Evolutionary conservation across 2,797 vertebrate species (phyloP), one percentile per base, ranked within the genome.

Genomic region (Ptychobarbus kaznakovi): DNA sequence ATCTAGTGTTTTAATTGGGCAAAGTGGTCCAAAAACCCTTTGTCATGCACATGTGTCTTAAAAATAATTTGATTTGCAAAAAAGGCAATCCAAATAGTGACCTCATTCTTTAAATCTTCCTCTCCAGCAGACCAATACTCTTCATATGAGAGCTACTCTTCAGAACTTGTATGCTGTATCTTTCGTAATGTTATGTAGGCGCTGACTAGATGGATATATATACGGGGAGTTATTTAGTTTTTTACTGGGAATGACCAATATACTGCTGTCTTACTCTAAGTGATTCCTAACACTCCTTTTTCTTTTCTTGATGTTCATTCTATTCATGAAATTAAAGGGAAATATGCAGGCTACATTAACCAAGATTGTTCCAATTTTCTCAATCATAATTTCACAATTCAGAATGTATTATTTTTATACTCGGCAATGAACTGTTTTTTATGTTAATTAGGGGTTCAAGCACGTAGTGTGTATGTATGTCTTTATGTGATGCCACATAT

Each of bases 391-490:
- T 83, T 86, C 9, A 80, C 22, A 38, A 28, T 79, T 74, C 46
- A 78, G 80, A 86, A 88, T 86, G 63, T 88, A 73, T 84, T 86
- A 86, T 82, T 89, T 87, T 89, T 89, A 32, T 87, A 89, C 56
- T 28, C 53, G 81, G 25, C 28, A 20, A 75, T 75, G 51, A 87
- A 63, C 84, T 56, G 22, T 80, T 89, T 65, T 79, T 65, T 79
- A n/a, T 68, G 25, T 79, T 49, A 32, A 32, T 32, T 32, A 32
- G 32, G 32, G 32, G 32, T 32, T 32, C 32, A 32, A 32, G 32
- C 2, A 32, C 32, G 32, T 32, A 32, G 32, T 32, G 32, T 32
- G 32, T 32, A n/a, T 32, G 49, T 74, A 18, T 53, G 73, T 72
- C 74, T 84, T 78, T 63, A 40, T 70, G 74, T 72, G 58, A 25